These are phyloP conservation scores for Odocoileus hemionus DNA, from an alignment of 2,113 vertebrate genomes.

Conservation along the genomic window DNA sequence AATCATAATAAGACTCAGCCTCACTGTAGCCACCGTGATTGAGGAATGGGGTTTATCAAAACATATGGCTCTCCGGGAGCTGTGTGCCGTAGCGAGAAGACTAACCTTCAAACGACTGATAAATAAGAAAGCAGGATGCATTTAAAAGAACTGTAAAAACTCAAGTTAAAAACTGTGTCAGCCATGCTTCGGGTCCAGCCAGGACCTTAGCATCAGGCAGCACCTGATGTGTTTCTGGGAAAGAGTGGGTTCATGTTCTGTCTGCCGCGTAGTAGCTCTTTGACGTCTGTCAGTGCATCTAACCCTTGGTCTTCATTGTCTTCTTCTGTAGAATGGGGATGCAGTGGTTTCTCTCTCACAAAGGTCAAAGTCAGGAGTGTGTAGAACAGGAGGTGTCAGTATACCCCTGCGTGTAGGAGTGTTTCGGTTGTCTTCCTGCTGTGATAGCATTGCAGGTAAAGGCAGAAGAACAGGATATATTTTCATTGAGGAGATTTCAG, in stretches of 20 bases:
- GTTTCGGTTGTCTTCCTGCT: neutral
- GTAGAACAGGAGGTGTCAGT: neutral
- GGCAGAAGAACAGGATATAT: neutral
- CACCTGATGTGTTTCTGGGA: neutral
- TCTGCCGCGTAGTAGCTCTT: neutral
- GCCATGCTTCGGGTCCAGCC: neutral
- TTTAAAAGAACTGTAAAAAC: neutral
- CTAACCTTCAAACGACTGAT: neutral
- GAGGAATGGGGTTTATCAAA: neutral
- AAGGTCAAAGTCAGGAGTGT: neutral
- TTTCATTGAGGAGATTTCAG: neutral
- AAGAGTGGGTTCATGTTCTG: neutral
- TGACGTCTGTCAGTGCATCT: neutral
- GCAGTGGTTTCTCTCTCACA: neutral
- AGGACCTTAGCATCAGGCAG: neutral
- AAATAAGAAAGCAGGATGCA: neutral
- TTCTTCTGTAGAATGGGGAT: neutral
- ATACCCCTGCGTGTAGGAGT: neutral
- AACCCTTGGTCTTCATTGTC: neutral
- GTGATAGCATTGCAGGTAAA: neutral
- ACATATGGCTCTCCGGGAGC: neutral
- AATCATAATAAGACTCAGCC: neutral
- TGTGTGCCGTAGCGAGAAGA: neutral
- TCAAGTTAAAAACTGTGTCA: neutral
- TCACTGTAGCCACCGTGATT: neutral